Conservation (phyloP, 2,797 vertebrate species). For the Lepilemur ruficaudatus region DNA sequence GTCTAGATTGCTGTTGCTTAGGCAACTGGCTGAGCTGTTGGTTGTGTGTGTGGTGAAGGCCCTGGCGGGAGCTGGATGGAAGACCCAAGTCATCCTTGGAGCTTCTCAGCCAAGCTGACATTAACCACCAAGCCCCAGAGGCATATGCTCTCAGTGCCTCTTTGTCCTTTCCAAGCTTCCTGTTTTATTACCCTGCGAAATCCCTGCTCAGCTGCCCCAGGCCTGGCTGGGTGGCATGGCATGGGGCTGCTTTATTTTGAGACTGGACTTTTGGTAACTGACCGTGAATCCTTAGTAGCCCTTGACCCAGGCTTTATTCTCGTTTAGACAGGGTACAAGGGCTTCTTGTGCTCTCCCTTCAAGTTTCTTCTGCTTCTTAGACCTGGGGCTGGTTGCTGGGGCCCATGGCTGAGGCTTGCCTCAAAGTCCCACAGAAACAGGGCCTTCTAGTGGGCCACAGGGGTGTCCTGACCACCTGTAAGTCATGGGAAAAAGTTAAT, state of each 20-base stretch:
- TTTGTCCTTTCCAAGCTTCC: neutral
- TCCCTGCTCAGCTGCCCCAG: neutral
- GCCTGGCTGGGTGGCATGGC: neutral
- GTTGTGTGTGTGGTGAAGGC: neutral
- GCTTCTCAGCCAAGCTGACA: neutral
- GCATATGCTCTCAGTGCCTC: neutral
- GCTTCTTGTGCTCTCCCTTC: neutral
- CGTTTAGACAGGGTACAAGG: neutral
- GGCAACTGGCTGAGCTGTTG: constrained; percentile 41
- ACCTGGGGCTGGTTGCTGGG: neutral
- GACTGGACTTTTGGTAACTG: neutral
- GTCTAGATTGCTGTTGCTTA: constrained; percentile 33
- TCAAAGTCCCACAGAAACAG: neutral
- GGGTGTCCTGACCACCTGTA: neutral
- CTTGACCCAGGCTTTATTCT: neutral
- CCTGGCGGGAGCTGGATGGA: neutral
- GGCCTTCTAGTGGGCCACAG: neutral
- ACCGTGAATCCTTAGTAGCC: neutral
- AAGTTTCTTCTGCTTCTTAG: neutral
- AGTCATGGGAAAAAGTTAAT: neutral
- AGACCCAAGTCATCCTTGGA: neutral
- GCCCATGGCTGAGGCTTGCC: neutral
- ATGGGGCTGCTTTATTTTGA: neutral
- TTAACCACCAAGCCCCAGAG: neutral
- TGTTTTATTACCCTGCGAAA: neutral